These are phyloP conservation scores for Mesocentrotus franciscanus DNA, from an alignment of 53 echinoderm and acorn worm genomes.

Conservation along the genomic window DNA sequence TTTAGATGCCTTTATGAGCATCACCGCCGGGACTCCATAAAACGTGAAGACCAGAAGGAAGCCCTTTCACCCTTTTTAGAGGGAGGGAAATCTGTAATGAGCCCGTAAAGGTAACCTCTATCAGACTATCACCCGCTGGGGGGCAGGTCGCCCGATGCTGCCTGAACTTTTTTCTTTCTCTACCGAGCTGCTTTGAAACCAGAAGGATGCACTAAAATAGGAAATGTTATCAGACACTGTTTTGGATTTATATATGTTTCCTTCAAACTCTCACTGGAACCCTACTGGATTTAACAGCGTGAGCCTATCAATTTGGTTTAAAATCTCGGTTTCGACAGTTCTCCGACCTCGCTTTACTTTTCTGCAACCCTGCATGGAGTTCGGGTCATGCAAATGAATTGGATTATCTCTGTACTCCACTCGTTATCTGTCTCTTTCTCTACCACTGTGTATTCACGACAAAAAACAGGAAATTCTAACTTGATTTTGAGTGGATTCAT, in stretches of 20 bases:
- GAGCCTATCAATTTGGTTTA: not conserved
- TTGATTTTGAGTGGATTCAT: not conserved
- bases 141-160: not conserved
- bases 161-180: not conserved
- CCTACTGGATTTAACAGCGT: constrained; percentile 24
- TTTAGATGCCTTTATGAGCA: not conserved
- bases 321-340: not conserved
- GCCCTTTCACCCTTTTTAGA: not conserved
- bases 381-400: constrained; percentile 16
- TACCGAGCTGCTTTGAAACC: not conserved
- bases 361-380: not conserved
- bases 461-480: not conserved
- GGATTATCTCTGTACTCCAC: not conserved
- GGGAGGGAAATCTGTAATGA: not conserved
- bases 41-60: not conserved
- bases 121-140: not conserved
- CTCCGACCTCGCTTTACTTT: constrained; percentile 9
- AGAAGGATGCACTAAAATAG: not conserved
- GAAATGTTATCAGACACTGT: not conserved
- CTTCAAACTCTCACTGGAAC: not conserved
- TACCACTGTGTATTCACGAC: not conserved
- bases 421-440: not conserved
- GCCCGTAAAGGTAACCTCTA: not conserved
- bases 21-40: not conserved
- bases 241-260: not conserved